phyloP scores from a whole-genome alignment of 2,113 vertebrate species.

The Semnornis frantzii region DNA sequence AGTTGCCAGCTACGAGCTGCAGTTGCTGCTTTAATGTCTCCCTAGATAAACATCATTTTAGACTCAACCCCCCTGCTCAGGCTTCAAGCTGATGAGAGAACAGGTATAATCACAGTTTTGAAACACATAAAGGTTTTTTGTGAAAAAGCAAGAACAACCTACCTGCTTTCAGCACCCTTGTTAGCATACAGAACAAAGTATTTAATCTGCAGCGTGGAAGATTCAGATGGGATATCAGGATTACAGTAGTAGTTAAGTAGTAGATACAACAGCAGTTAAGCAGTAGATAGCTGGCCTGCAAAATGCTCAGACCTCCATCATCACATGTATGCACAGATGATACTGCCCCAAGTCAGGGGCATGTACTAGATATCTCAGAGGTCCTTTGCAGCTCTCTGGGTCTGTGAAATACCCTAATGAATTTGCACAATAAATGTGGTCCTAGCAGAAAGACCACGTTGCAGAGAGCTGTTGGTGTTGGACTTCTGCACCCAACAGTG shows the following conservation, averaged over 20 bases:
- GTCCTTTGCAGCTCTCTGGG: neutral
- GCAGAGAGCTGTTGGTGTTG: neutral
- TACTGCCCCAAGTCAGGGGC: neutral
- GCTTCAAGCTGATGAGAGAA: neutral
- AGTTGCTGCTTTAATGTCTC: neutral
- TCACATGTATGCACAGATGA: neutral
- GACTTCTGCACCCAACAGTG: neutral
- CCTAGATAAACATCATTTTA: neutral
- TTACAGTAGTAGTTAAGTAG: neutral
- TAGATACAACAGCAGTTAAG: neutral
- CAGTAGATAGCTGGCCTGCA: neutral
- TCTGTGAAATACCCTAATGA: rapidly evolving
- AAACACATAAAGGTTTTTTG: neutral
- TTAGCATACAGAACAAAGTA: neutral
- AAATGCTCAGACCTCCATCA: neutral
- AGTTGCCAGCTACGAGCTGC: neutral
- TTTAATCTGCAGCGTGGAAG: neutral
- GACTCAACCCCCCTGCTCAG: neutral
- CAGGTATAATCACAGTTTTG: neutral
- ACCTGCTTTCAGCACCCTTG: neutral
- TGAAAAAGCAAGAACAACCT: neutral
- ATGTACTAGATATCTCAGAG: neutral
- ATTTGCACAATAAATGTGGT: neutral
- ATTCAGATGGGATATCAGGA: neutral
- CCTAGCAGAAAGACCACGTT: neutral